Base-by-base conservation (phyloP, 2,113 vertebrate genomes). In the Cyanistes caeruleus region DNA sequence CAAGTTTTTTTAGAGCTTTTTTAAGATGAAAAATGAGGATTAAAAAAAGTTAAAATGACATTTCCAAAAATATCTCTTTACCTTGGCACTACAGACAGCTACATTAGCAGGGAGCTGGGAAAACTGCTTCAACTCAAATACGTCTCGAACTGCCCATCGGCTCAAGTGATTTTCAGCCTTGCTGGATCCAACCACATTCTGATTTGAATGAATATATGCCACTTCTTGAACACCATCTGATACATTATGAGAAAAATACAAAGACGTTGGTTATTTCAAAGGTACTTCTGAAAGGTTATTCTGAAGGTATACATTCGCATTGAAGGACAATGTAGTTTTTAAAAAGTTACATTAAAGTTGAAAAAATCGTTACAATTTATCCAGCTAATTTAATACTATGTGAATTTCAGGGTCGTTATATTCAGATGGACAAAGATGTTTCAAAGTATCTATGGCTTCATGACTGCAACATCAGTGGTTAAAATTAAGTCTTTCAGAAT, bases 81-180 rank as follows among this genome's bases (percentile, higher is more conserved):
- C 99, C 99, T 99, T 98, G 69, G 96, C 76, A 79, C 67, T 96
- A 49, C 97, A 98, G 37, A 98, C 83, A 13, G 99, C 91, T 65
- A 98, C 53, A 95, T 99, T 99, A 93, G 99, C 99, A 62, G 99
- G 99, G 49, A 99, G 97, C 97, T 99, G 99, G 22, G 99, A 99
- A 98, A 99, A 98, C 92, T 98, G 98, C 75, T 98, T 98, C 82
- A 98, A 97, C 60, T 99, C 98, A 97, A 99, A 99, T 11, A 99
- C 99, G 1, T 99, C 99, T 52, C 97, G 97, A 9, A 98, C 94
- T 2, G 99, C 99, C 78, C 99, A 98, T 31, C 97, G 97, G 84
- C 99, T 99, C 98, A 99, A 98, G 65, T 69, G 97, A 97, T 99
- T 98, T 96, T 99, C 99, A 25, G 99, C 99, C 97, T 98, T 99